A percentile compares a stretch with the other conserved stretches of the same genome.
phyloP scores from a whole-genome alignment of 2,888 invertebrate genomes.

The Altica lythri region DNA sequence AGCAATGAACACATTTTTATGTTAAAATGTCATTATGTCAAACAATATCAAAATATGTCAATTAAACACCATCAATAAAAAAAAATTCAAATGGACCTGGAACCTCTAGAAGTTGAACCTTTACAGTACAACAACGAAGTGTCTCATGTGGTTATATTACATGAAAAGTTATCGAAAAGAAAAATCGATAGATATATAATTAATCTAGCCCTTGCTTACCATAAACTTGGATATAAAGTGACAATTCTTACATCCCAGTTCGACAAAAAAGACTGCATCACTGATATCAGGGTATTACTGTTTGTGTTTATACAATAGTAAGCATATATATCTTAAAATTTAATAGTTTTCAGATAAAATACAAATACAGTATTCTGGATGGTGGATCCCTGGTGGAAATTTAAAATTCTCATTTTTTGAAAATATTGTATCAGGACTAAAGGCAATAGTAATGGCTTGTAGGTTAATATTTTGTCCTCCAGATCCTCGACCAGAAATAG shows the following conservation, averaged over 20 bases:
- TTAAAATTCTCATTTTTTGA: conserved; percentile 43
- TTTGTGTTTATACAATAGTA: conserved; percentile 4
- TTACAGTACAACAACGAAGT: conserved; percentile 10
- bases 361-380: conserved; percentile 44
- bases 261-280: conserved; percentile 43
- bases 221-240: conserved; percentile 48
- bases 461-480: conserved; percentile 47
- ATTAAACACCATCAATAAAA: conserved; percentile 20
- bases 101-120: conserved; percentile 15
- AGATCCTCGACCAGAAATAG: conserved; percentile 43
- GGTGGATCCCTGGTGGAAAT: conserved; percentile 50
- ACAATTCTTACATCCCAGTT: conserved; percentile 47
- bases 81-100: conserved; percentile 32
- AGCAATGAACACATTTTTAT: too few relatives aligned
- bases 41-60: conserved; percentile 26
- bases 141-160: conserved; percentile 48
- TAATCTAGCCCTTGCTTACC: conserved; percentile 47
- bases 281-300: conserved; percentile 49
- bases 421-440: conserved; percentile 36
- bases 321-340: background rate
- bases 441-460: conserved; percentile 47
- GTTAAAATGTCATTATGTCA: conserved; percentile 3
- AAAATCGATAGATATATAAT: conserved; percentile 49
- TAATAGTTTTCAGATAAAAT: conserved; percentile 42
- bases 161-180: conserved; percentile 47